These are phyloP conservation scores for Diceros bicornis DNA, from an alignment of 2,797 vertebrate genomes.

Conservation along the genomic window DNA sequence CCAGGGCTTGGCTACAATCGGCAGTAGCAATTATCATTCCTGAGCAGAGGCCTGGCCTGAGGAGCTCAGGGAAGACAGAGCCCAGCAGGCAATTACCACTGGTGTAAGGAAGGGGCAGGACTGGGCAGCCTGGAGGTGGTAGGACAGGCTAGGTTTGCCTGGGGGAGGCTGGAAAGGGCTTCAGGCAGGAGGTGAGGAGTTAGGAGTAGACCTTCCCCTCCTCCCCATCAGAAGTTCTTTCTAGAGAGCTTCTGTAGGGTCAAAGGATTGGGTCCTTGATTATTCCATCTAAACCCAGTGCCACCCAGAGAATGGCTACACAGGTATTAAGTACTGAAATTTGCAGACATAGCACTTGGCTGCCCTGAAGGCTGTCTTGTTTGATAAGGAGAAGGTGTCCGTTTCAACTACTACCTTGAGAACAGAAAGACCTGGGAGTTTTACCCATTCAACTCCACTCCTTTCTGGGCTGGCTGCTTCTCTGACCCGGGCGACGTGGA, in stretches of 20 bases:
- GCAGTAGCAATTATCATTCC: not conserved
- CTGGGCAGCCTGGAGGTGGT: not conserved
- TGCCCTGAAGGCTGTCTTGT: slow-evolving; percentile 90
- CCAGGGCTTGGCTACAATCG: too few relatives aligned
- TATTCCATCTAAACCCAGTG: not conserved
- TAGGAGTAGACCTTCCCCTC: not conserved
- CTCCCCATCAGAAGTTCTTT: not conserved
- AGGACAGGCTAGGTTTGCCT: not conserved
- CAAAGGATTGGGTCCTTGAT: not conserved
- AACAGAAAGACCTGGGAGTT: slow-evolving; percentile 84
- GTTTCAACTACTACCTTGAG: slow-evolving; percentile 91
- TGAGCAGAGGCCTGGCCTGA: not conserved
- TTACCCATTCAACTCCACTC: slow-evolving; percentile 89
- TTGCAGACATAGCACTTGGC: slow-evolving; percentile 79
- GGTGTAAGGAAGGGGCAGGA: not conserved
- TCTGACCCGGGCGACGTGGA: slow-evolving; percentile 83
- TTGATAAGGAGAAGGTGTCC: slow-evolving; percentile 89
- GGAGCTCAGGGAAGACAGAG: not conserved
- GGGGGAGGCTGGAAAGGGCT: not conserved
- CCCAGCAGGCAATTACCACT: fast-evolving
- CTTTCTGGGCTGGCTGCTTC: slow-evolving; percentile 92
- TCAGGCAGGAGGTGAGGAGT: not conserved
- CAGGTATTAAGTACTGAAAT: slow-evolving; percentile 84
- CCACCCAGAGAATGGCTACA: slow-evolving; percentile 82
- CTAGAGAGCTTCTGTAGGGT: not conserved